phyloP scores from a whole-genome alignment of 2,888 invertebrate species.

The Gandaritis pyraliata region DNA sequence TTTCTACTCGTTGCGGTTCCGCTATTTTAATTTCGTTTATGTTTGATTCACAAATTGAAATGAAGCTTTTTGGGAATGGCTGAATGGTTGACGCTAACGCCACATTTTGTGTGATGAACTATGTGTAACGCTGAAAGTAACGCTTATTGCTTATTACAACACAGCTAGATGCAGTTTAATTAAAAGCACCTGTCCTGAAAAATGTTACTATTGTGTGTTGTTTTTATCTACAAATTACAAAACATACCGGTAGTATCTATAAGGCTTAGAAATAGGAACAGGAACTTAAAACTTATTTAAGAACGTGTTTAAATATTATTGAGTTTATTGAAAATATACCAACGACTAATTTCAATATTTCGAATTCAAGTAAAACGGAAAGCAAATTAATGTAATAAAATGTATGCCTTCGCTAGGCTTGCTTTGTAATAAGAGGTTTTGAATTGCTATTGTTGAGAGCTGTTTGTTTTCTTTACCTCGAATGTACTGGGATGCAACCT shows the following conservation, averaged over 20 bases:
- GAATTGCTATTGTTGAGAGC: slow-evolving; percentile 41
- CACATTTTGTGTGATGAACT: slow-evolving; percentile 18
- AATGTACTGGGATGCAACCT: slow-evolving; percentile 64
- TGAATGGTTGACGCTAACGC: slow-evolving; percentile 24
- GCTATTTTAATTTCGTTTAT: slow-evolving; percentile 47
- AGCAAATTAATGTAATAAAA: slow-evolving; percentile 26
- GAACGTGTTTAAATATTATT: no score
- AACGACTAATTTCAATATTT: not conserved
- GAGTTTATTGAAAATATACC: no score
- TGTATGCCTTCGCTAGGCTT: slow-evolving; percentile 20
- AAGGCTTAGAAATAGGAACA: no score
- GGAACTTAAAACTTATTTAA: no score
- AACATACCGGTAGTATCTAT: no score
- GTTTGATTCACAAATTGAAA: slow-evolving; percentile 39
- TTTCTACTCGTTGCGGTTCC: slow-evolving; percentile 41
- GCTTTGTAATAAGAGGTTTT: slow-evolving; percentile 32
- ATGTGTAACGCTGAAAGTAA: slow-evolving; percentile 8
- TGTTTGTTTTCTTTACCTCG: slow-evolving; percentile 44
- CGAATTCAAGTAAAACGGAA: slow-evolving; percentile 6
- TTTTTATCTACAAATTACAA: no score
- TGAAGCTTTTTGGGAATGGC: slow-evolving; percentile 23
- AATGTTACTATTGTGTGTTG: no score
- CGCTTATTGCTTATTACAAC: slow-evolving; percentile 6
- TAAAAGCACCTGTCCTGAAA: no score
- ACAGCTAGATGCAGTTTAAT: not conserved